Evolutionary conservation across 2,888 invertebrate species (phyloP).

Genomic region (Plagodis dolabraria): DNA sequence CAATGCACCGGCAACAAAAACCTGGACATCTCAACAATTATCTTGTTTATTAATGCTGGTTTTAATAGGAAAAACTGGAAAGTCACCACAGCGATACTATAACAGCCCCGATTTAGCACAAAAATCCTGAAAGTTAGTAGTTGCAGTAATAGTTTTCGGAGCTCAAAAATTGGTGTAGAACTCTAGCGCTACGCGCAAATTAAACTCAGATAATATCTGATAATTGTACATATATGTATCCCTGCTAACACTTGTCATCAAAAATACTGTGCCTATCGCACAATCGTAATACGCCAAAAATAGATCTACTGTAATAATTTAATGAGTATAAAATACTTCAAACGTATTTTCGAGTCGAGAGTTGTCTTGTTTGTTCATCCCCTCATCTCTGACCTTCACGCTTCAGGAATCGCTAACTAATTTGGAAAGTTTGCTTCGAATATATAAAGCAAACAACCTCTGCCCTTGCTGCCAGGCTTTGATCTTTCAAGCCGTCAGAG

Average conservation of each 20-base stretch:
- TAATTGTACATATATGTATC: no score
- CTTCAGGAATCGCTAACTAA: conserved; percentile 6
- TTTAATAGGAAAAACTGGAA: no score
- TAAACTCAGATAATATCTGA: no score
- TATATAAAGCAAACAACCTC: conserved; percentile 25
- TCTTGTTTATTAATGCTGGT: no score
- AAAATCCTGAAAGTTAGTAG: no score
- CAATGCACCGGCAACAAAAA: no score
- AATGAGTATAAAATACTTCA: conserved; percentile 12
- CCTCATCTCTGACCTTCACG: conserved; percentile 20
- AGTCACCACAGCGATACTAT: no score
- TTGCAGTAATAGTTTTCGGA: no score
- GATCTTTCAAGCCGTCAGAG: conserved; percentile 5
- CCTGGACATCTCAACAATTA: not conserved
- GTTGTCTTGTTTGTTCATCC: conserved; percentile 11
- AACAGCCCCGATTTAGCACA: no score
- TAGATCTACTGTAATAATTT: conserved; percentile 12
- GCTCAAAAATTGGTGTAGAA: no score
- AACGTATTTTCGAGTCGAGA: conserved; percentile 5
- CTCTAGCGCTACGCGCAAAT: no score
- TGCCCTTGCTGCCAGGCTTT: conserved; percentile 20
- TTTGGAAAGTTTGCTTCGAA: conserved; percentile 28
- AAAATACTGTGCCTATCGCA: not conserved
- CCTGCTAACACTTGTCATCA: not conserved
- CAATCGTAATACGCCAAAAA: conserved; percentile 10